phyloP scores from a whole-genome alignment of 2,888 invertebrate species.

The Neoascia interrupta region DNA sequence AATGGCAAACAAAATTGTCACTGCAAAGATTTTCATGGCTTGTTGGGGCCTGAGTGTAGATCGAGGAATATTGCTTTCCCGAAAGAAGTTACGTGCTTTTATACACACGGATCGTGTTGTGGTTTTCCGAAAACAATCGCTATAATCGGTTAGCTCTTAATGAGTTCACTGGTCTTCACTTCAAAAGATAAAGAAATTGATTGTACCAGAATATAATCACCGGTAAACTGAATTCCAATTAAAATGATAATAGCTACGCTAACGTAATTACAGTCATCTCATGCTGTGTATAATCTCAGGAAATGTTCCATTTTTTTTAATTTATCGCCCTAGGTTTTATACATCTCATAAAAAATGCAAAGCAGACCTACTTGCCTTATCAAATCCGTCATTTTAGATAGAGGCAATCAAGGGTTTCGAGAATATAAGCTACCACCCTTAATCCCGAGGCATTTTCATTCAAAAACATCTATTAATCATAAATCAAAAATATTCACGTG shows the following conservation, averaged over 20 bases:
- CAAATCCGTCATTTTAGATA: no score
- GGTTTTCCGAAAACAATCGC: not conserved
- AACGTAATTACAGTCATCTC: no score
- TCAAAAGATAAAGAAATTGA: not conserved
- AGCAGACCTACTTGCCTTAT: no score
- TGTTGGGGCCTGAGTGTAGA: not conserved
- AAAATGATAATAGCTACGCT: no score
- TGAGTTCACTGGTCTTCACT: not conserved
- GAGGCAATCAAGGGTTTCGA: no score
- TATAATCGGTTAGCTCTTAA: conserved; percentile 6
- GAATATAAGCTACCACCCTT: no score
- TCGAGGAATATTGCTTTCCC: conserved; percentile 6
- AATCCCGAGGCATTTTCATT: not conserved
- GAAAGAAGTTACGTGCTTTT: not conserved
- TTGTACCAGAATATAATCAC: not conserved
- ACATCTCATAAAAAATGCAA: no score
- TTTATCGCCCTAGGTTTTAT: no score
- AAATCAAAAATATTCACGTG: conserved; percentile 16
- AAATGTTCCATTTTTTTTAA: no score
- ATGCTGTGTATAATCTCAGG: no score
- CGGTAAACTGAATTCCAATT: no score
- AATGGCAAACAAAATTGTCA: conserved; percentile 8
- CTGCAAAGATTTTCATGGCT: conserved; percentile 27
- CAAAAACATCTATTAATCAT: conserved; percentile 12
- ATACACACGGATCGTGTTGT: conserved; percentile 2